Base-by-base conservation (phyloP, 2,888 invertebrate species). In the Ophioninae sp. region DNA sequence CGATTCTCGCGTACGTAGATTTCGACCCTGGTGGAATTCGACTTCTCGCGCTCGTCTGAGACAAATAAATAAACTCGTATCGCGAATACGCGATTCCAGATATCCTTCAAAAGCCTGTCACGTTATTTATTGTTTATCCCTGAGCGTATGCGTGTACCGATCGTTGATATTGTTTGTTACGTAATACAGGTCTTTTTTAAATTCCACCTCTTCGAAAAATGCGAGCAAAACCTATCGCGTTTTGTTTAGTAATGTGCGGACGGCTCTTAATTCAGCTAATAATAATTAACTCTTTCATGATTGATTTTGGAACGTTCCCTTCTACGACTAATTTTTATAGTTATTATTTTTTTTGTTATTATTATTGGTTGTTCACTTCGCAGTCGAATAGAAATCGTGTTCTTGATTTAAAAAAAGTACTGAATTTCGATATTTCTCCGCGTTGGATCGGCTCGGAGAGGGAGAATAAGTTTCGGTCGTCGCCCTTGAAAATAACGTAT, bases 121-220 rank as follows among this genome's bases (percentile, higher is more conserved):
- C 3, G 23, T 0, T 30, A 74, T 74, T 68, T 59, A 13, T 17
- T 13, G 10, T 39, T 44, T 30, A 21, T 21, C 56, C 39, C 13
- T 30, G 3, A 23, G n/a, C 56, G 13, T 6, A 50, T 30, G 39
- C 7, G 7, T 64, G n/a, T 20, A 68, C 50, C 59, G 56, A 7
- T 21, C n/a, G 21, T 61, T 8, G 39, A 61, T 39, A 67, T 59
- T 75, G 64, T 72, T 65, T 56, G 72, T 83, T 83, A 83, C 79
- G 79, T 83, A 83, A 83, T 79, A 30, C 30, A 3, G 30, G 1
- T 83, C 69, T 62, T 39, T 56, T 59, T 21, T n/a, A 57, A 67
- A 74, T 57, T 61, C 30, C 30, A 50, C 20, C 30, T 41, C 20
- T 37, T 30, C 30, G 17, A 8, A 6, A 5, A 41, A 80, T 81